phyloP scores from a whole-genome alignment of 2,888 invertebrate species.

The Lasioglossum vierecki region DNA sequence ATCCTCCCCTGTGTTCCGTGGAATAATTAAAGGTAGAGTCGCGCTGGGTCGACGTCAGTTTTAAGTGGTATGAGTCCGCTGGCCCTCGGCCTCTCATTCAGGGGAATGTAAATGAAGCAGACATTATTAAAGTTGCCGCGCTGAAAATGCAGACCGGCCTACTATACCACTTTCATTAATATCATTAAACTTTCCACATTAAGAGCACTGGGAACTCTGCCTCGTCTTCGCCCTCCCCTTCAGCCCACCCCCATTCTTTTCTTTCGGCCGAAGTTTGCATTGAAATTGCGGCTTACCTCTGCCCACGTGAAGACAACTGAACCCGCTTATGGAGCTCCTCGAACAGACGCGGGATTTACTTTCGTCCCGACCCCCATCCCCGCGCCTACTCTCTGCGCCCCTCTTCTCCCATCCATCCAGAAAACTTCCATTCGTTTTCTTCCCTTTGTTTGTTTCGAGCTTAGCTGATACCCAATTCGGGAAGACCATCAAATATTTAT shows the following conservation, averaged over 20 bases:
- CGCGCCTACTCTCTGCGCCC: too few species aligned
- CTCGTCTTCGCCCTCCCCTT: constrained; percentile 22
- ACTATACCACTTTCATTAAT: constrained; percentile 71
- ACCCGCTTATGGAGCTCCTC: constrained; percentile 26
- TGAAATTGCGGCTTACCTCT: constrained; percentile 49
- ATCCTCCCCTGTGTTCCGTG: constrained; percentile 18
- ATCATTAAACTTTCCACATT: constrained; percentile 73
- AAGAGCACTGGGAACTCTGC: constrained; percentile 40
- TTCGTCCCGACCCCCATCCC: not conserved
- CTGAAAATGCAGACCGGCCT: constrained; percentile 65
- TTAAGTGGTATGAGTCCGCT: constrained; percentile 38
- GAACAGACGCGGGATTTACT: constrained; percentile 33
- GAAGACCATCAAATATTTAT: constrained; percentile 12
- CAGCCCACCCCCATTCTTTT: constrained; percentile 37
- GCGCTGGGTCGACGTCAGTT: constrained; percentile 37
- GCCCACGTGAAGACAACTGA: constrained; percentile 15
- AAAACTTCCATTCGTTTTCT: constrained; percentile 11
- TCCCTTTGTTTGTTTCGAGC: constrained; percentile 18
- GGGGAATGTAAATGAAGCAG: constrained; percentile 72
- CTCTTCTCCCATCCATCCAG: not conserved
- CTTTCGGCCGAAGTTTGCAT: constrained; percentile 58
- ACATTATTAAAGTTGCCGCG: constrained; percentile 68
- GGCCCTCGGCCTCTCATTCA: constrained; percentile 50
- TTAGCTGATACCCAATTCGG: constrained; percentile 7
- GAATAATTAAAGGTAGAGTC: constrained; percentile 61